Conservation (phyloP, 1,140 invertebrate genomes). For the Brachionus koreanus region DNA sequence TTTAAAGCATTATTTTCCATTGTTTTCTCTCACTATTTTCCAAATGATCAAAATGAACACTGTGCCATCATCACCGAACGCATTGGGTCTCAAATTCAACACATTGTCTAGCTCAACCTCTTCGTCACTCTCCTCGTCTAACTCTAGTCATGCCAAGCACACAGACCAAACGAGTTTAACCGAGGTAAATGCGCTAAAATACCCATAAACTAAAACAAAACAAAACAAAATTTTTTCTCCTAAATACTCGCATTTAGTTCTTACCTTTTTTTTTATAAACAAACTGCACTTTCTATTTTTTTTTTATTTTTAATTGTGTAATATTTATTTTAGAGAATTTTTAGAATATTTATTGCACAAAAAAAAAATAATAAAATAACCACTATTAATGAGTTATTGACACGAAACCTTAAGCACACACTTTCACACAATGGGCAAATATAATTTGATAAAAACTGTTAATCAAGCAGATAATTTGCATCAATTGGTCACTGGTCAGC, state of each 20-base stretch:
- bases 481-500: slow-evolving; percentile 10
- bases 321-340: not conserved
- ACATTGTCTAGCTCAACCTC: slow-evolving; percentile 33
- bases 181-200: not conserved
- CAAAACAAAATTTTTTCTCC: not conserved
- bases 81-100: slow-evolving; percentile 21
- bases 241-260: not conserved
- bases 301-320: not conserved
- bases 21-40: slow-evolving; percentile 16
- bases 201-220: not conserved
- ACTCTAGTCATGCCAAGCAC: slow-evolving; percentile 30
- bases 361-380: not conserved
- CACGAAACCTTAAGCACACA: not conserved
- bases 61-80: not conserved
- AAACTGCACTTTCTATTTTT: not conserved
- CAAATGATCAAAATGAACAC: slow-evolving; percentile 29
- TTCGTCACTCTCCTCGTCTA: slow-evolving; percentile 26
- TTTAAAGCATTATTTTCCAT: not conserved
- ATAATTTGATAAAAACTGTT: slow-evolving; percentile 27
- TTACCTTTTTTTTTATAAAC: not conserved
- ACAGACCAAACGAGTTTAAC: not conserved
- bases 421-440: slow-evolving; percentile 16
- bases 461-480: slow-evolving; percentile 11
- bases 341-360: not conserved
- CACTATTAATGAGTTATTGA: slow-evolving; percentile 37